phyloP scores from a whole-genome alignment of 2,888 invertebrate genomes.

The Drosophila peninsularis region DNA sequence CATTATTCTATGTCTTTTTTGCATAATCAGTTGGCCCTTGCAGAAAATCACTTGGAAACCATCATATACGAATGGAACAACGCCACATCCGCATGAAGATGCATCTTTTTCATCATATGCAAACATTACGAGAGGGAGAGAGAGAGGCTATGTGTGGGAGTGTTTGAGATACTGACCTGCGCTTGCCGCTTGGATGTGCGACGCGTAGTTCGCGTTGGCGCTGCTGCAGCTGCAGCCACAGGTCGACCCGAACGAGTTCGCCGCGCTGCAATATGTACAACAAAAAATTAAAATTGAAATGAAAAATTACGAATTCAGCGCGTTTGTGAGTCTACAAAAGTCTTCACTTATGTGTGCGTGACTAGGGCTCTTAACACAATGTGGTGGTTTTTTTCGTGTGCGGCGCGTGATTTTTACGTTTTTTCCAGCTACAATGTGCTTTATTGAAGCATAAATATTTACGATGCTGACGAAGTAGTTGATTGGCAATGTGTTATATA shows the following conservation, averaged over 20 bases:
- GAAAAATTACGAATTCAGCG: slow-evolving; percentile 18
- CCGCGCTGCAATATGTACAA: slow-evolving; percentile 83
- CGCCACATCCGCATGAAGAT: slow-evolving; percentile 83
- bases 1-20: slow-evolving; percentile 11
- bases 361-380: slow-evolving; percentile 22
- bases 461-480: neutral
- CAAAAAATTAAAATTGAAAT: neutral
- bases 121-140: slow-evolving; percentile 14
- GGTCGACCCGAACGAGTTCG: slow-evolving; percentile 87
- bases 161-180: slow-evolving; percentile 69
- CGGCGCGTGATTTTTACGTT: slow-evolving; percentile 67
- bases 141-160: neutral
- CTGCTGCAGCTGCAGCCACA: slow-evolving; percentile 69
- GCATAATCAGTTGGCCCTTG: slow-evolving; percentile 85
- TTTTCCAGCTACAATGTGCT: slow-evolving; percentile 7
- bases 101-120: slow-evolving; percentile 82
- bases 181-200: slow-evolving; percentile 80
- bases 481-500: neutral
- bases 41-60: slow-evolving; percentile 81
- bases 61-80: slow-evolving; percentile 85
- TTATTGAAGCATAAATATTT: neutral
- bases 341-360: slow-evolving; percentile 12
- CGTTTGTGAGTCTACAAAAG: slow-evolving; percentile 12
- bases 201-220: slow-evolving; percentile 72
- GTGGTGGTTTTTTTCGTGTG: slow-evolving; percentile 37